Percentiles rank a stretch among this genome's conserved stretches.
Evolutionary conservation across 2,113 vertebrate genomes (phyloP).

Genomic region (cat (Felis catus)): F.catus_Fca126_mat1.0 CM031417.1:134948501-134949000

Average conservation of each 20-base stretch:
- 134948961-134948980: background rate
- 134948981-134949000: background rate
- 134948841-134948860: background rate
- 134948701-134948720: background rate
- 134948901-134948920: background rate
- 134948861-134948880: conserved; percentile 12
- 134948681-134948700: background rate
- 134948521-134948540: background rate
- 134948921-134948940: background rate
- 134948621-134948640: background rate
- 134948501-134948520: background rate
- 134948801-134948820: conserved; percentile 19
- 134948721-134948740: background rate
- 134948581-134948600: background rate
- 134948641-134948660: background rate
- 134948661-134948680: background rate
- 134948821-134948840: conserved; percentile 16
- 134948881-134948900: background rate
- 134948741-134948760: background rate
- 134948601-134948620: background rate
- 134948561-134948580: background rate
- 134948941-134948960: conserved; percentile 1
- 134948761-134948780: background rate
- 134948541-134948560: background rate
- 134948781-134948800: background rate